Evolutionary conservation across 2,113 vertebrate genomes (phyloP).

Genomic region (Oophaga pumilio): DNA sequence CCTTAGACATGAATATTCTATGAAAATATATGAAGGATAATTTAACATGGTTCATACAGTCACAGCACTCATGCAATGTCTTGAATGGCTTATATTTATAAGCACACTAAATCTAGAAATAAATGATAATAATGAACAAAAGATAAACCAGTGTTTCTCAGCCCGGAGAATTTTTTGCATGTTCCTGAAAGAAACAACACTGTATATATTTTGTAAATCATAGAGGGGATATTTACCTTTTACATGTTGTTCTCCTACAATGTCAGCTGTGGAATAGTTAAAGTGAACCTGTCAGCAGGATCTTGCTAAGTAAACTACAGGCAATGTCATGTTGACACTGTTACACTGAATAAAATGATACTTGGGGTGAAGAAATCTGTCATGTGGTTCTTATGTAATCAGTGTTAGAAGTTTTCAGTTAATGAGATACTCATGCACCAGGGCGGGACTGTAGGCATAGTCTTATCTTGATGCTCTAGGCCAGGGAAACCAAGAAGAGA

Average conservation of each 20-base stretch:
- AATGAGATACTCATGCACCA: no score
- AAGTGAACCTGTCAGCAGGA: no score
- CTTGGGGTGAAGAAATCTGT: no score
- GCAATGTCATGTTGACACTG: no score
- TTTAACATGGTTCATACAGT: background rate
- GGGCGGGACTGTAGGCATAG: no score
- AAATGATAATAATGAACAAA: background rate
- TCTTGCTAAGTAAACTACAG: no score
- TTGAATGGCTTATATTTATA: background rate
- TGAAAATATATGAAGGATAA: background rate
- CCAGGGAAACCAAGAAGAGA: no score
- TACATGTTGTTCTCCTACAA: background rate
- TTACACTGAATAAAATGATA: no score
- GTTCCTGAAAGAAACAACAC: background rate
- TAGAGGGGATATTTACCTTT: background rate
- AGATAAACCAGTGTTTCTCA: background rate
- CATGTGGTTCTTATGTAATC: no score
- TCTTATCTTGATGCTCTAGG: no score
- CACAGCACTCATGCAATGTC: background rate
- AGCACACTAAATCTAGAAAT: background rate
- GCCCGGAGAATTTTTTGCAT: background rate
- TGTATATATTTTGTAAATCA: background rate
- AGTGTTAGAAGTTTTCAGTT: no score
- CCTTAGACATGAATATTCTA: conserved; percentile 5
- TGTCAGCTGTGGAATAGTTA: background rate